Evolutionary conservation across 37 sponge, comb jelly and placozoan genomes (phyloP).

Genomic region (Mnemiopsis leidyi): DNA sequence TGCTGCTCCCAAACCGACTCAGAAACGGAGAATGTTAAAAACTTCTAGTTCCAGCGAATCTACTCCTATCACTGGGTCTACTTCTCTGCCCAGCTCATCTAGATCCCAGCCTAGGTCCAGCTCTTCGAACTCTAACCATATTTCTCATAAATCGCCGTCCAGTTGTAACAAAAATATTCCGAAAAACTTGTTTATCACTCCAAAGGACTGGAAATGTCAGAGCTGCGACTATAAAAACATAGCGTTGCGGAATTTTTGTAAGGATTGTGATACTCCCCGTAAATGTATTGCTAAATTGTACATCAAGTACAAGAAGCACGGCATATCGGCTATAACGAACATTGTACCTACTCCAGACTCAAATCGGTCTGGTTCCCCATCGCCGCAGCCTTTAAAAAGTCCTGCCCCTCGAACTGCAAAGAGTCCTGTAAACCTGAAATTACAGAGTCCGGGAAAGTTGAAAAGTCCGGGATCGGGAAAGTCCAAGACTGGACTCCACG

Average conservation of each 20-base stretch:
- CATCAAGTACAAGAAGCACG: conserved; percentile 59
- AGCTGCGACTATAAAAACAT: conserved; percentile 54
- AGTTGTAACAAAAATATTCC: not conserved
- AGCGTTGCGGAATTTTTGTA: conserved; percentile 47
- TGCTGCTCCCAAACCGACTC: not conserved
- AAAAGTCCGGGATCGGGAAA: not conserved
- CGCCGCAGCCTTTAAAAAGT: too few relatives aligned
- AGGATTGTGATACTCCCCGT: conserved; percentile 53
- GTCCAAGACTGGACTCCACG: not conserved
- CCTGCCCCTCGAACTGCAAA: not conserved
- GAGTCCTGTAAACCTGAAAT: not conserved
- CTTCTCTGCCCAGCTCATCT: not conserved
- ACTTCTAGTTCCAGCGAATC: not conserved
- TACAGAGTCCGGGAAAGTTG: not conserved
- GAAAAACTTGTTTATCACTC: conserved; percentile 32
- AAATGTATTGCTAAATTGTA: conserved; percentile 55
- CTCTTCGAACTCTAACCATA: not conserved
- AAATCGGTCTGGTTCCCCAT: too few relatives aligned
- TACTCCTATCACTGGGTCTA: not conserved
- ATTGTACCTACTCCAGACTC: too few relatives aligned
- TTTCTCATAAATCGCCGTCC: not conserved
- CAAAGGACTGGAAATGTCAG: conserved; percentile 58
- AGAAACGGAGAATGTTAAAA: conserved; percentile 42
- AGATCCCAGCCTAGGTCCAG: not conserved
- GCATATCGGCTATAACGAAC: not conserved